Evolutionary conservation across 2,888 invertebrate genomes (phyloP), one percentile per base, ranked within the genome.

Genomic region (Drosophila neonasuta): DNA sequence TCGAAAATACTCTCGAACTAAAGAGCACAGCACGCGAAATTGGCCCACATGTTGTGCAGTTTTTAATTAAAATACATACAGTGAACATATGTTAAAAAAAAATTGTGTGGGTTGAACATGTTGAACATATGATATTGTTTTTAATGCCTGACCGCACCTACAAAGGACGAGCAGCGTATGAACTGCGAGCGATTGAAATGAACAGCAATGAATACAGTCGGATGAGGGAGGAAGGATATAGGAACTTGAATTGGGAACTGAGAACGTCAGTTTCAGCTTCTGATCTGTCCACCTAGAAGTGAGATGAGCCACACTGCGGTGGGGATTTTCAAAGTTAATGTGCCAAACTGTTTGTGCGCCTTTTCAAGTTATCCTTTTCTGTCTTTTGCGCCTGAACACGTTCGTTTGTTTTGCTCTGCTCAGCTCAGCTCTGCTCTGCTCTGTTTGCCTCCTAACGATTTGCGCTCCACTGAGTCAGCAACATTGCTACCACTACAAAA

Each of bases 391-490:
- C 59, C 55, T 64, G 58, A 74, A 74, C 76, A 64, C 70, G 63
- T 68, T 29, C 46, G 50, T 55, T 68, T 58, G 44, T 62, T 78
- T 75, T 51, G 30, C 56, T 24, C 11, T 9, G 42, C 20, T 36
- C 11, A 20, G 20, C 20, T 20, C 20, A 4, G 20, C 20, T 20
- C 20, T 20, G 20, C 17, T 17, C 17, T 30, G 42, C 20, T 36
- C 11, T 63, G 50, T 45, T 70, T 56, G 64, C 41, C 45, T 51
- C 65, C 61, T 64, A 69, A 71, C 66, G 74, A 80, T 77, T 71
- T 62, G 49, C 84, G 81, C 79, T 81, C 60, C 70, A 70, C 44
- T 80, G 80, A 69, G 8, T 79, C 61, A 59, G 61, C 61, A 67
- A 58, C 54, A 64, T 63, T 61, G 42, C 41, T 13, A 41, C 54